Percentiles rank a stretch among this genome's conserved stretches.
These are phyloP conservation scores for Gymnoscopelus braueri DNA, from an alignment of 2,797 vertebrate species.

Conservation along the genomic window DNA sequence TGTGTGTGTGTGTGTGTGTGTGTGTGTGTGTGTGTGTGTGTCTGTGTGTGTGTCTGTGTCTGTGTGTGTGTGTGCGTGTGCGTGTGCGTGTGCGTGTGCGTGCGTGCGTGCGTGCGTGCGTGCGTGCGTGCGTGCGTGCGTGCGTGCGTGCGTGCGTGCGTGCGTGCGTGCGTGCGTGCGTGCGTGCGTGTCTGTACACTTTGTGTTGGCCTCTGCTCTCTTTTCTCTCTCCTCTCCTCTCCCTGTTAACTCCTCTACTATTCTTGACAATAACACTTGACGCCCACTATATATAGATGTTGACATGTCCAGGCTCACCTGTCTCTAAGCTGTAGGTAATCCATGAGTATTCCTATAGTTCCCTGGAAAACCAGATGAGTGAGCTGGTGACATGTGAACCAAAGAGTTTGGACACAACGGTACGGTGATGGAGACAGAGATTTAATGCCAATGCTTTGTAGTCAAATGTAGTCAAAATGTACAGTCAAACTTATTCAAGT, in stretches of 20 bases:
- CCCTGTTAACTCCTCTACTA: slow-evolving; percentile 33
- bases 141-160: background rate
- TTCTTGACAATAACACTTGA: slow-evolving; percentile 65
- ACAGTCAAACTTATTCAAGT: too few species aligned
- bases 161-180: background rate
- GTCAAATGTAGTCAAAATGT: too few species aligned
- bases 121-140: slow-evolving; percentile 9
- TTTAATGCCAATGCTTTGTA: too few species aligned
- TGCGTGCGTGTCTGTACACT: too few species aligned
- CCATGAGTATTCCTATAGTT: slow-evolving; percentile 55
- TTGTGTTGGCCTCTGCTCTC: too few species aligned
- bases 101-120: slow-evolving; percentile 17
- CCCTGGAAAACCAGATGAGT: slow-evolving; percentile 34
- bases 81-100: background rate
- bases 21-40: too few species aligned
- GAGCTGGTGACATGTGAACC: background rate
- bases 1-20: slow-evolving; percentile 9
- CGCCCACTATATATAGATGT: slow-evolving; percentile 49
- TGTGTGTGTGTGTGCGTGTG: background rate
- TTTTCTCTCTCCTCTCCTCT: background rate
- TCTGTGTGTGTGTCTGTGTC: too few species aligned
- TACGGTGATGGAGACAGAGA: too few species aligned
- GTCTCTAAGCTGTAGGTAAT: slow-evolving; percentile 65
- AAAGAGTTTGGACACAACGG: too few species aligned
- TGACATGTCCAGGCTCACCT: slow-evolving; percentile 61